Conservation (phyloP, 2,113 vertebrate species). For the Neodon shergylaensis region DNA sequence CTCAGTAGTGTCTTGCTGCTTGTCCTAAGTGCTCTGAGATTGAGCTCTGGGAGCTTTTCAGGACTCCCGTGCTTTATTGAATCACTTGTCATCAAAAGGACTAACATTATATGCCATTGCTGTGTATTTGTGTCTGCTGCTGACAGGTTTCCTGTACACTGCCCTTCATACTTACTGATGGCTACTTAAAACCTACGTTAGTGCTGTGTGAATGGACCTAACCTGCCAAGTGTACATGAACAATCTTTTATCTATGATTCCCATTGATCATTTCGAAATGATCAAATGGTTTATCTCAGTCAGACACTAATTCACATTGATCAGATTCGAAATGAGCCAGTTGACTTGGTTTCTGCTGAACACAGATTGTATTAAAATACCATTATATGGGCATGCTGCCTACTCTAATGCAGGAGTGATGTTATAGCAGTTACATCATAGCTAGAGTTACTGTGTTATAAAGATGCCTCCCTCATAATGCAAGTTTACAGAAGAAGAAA, state of each 20-base stretch:
- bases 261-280: slow-evolving; percentile 86
- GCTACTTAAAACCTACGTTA: slow-evolving; percentile 70
- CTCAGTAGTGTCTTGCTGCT: slow-evolving; percentile 48
- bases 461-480: slow-evolving; percentile 89
- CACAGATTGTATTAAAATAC: slow-evolving; percentile 90
- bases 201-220: slow-evolving; percentile 56
- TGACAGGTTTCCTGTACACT: slow-evolving; percentile 51
- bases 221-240: slow-evolving; percentile 77
- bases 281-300: slow-evolving; percentile 87
- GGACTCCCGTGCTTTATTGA: slow-evolving; percentile 62
- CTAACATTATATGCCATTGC: not conserved
- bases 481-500: slow-evolving; percentile 90
- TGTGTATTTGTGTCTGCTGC: slow-evolving; percentile 9
- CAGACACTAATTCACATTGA: slow-evolving; percentile 87
- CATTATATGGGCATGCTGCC: slow-evolving; percentile 92
- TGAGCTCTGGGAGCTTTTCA: slow-evolving; percentile 57
- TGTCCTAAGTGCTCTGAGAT: slow-evolving; percentile 54
- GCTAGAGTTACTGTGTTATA: slow-evolving; percentile 91
- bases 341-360: slow-evolving; percentile 85
- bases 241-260: slow-evolving; percentile 84
- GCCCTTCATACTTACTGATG: slow-evolving; percentile 70
- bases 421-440: slow-evolving; percentile 91
- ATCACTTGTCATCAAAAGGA: slow-evolving; percentile 63
- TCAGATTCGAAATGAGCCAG: slow-evolving; percentile 85
- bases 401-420: slow-evolving; percentile 88